Conservation (phyloP, 2,888 invertebrate species). For the Oeneis ivallda region DNA sequence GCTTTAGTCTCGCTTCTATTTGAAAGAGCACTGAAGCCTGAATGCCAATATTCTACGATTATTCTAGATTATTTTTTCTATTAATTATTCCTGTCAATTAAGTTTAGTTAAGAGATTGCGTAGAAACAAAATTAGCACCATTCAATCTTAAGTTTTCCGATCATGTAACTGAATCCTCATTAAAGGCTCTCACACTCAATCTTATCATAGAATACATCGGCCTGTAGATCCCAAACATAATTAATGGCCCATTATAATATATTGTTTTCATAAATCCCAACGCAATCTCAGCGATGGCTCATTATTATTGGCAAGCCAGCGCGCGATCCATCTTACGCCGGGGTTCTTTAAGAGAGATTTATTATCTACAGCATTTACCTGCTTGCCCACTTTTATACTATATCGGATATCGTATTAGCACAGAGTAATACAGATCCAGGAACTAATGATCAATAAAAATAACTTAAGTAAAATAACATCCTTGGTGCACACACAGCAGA, state of each 20-base stretch:
- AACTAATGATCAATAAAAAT: neutral
- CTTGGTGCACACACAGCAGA: no score
- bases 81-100: neutral
- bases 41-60: no score
- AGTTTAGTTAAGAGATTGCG: no score
- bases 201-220: slow-evolving; percentile 11
- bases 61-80: no score
- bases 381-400: slow-evolving; percentile 36
- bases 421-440: slow-evolving; percentile 4
- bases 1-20: no score
- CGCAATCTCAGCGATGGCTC: slow-evolving; percentile 31
- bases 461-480: no score
- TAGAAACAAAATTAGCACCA: no score
- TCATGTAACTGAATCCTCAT: slow-evolving; percentile 3
- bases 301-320: slow-evolving; percentile 41
- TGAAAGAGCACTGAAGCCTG: no score
- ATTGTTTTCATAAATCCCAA: slow-evolving; percentile 36
- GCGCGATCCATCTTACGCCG: slow-evolving; percentile 40
- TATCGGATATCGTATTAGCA: slow-evolving; percentile 25
- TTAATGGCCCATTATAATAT: slow-evolving; percentile 32
- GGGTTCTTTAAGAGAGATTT: slow-evolving; percentile 41
- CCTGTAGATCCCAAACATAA: slow-evolving; percentile 11
- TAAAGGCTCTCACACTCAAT: slow-evolving; percentile 6
- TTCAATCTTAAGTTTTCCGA: neutral
- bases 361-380: slow-evolving; percentile 37